Evolutionary conservation across 2,113 vertebrate genomes (phyloP).

Genomic region (Ceyx margarethae): DNA sequence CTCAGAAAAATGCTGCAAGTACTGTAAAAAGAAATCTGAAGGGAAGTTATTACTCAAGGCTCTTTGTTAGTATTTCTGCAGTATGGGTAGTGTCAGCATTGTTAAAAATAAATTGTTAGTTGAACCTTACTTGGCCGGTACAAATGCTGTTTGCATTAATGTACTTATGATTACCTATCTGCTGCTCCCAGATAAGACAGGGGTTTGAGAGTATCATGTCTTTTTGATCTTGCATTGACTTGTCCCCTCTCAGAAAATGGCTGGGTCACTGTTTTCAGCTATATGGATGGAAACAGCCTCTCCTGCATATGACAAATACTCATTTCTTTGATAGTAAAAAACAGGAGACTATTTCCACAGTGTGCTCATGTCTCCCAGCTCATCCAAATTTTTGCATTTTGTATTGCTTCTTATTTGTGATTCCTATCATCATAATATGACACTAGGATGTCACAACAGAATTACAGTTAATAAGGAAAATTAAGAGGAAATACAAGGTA

Average conservation of each 20-base stretch:
- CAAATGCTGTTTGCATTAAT: conserved; percentile 11
- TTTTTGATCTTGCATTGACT: neutral
- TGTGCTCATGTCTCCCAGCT: neutral
- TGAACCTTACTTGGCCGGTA: neutral
- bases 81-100: neutral
- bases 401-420: neutral
- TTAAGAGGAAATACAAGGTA: conserved; percentile 23
- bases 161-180: neutral
- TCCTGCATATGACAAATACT: neutral
- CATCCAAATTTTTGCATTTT: neutral
- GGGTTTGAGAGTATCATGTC: neutral
- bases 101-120: neutral
- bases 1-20: neutral
- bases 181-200: neutral
- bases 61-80: conserved; percentile 18
- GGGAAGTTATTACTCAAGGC: conserved; percentile 26
- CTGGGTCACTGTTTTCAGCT: neutral
- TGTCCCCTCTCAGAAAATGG: neutral
- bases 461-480: conserved; percentile 58
- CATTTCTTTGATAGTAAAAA: neutral
- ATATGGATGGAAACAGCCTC: neutral
- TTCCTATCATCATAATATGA: neutral
- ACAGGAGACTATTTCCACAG: neutral
- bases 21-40: neutral
- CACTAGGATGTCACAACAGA: conserved; percentile 44